Conservation (phyloP, 2,797 vertebrate species). For the Tinamus major region DNA sequence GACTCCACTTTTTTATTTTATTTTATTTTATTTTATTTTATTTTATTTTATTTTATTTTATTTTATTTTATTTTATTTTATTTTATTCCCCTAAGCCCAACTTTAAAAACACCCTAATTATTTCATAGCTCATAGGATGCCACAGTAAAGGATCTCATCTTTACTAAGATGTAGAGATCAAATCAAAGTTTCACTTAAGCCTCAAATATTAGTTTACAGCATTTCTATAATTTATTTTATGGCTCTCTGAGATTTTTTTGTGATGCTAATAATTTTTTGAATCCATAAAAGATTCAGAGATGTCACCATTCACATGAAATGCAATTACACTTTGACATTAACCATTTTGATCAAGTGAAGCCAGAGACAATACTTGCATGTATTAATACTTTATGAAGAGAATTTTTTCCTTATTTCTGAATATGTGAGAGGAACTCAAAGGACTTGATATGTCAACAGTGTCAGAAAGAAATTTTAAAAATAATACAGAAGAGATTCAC, state of each 20-base stretch:
- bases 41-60: background rate
- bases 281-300: slow-evolving; percentile 31
- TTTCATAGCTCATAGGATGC: background rate
- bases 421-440: slow-evolving; percentile 32
- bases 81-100: background rate
- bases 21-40: background rate
- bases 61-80: background rate
- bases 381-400: slow-evolving; percentile 43
- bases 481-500: background rate
- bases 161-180: background rate
- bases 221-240: background rate
- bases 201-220: background rate
- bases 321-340: slow-evolving; percentile 58
- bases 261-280: slow-evolving; percentile 6
- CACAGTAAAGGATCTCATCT: background rate
- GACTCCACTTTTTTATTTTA: background rate
- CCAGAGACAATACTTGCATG: slow-evolving; percentile 35
- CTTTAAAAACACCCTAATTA: background rate
- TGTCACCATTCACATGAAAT: slow-evolving; percentile 26
- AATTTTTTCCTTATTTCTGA: slow-evolving; percentile 43
- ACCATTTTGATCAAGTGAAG: slow-evolving; percentile 47
- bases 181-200: background rate
- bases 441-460: slow-evolving; percentile 29
- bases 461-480: slow-evolving; percentile 30
- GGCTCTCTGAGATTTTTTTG: background rate